These are phyloP conservation scores for Drosophila littoralis DNA, from an alignment of 1,140 invertebrate species.

Conservation along the genomic window DNA sequence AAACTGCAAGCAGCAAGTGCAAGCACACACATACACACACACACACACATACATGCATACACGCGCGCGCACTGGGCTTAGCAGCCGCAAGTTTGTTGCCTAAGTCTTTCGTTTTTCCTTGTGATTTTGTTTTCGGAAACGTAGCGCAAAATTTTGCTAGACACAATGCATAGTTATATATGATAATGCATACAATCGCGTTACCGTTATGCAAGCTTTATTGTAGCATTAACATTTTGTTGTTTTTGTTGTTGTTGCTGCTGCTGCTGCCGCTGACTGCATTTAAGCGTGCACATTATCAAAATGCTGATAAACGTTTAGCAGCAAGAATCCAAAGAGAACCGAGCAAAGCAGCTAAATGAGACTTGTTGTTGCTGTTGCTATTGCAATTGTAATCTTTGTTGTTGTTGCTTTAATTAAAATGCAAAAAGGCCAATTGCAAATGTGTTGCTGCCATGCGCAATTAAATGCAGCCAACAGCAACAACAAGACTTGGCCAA, in stretches of 20 bases:
- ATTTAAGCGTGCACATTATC: constrained; percentile 75
- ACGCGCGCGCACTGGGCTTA: background rate
- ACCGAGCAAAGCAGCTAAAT: background rate
- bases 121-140: constrained; percentile 23
- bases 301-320: constrained; percentile 83
- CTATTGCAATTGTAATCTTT: background rate
- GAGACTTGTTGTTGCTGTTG: constrained; percentile 14
- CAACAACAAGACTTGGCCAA: constrained; percentile 34
- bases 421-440: constrained; percentile 82
- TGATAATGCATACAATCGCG: constrained; percentile 20
- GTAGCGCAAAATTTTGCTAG: constrained; percentile 15
- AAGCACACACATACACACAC: constrained; percentile 4
- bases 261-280: constrained; percentile 41
- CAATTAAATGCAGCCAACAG: constrained; percentile 71
- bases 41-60: background rate
- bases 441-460: constrained; percentile 64
- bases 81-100: constrained; percentile 61
- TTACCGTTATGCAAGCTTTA: constrained; percentile 53
- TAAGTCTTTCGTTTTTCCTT: constrained; percentile 68
- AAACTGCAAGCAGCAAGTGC: constrained; percentile 25
- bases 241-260: constrained; percentile 22
- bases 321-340: constrained; percentile 37
- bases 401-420: constrained; percentile 67
- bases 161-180: constrained; percentile 39
- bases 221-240: constrained; percentile 30